Percentiles rank a stretch among this genome's conserved stretches.
Evolutionary conservation across 1,140 invertebrate genomes (phyloP).

Genomic region (Saccostrea cuccullata): DNA sequence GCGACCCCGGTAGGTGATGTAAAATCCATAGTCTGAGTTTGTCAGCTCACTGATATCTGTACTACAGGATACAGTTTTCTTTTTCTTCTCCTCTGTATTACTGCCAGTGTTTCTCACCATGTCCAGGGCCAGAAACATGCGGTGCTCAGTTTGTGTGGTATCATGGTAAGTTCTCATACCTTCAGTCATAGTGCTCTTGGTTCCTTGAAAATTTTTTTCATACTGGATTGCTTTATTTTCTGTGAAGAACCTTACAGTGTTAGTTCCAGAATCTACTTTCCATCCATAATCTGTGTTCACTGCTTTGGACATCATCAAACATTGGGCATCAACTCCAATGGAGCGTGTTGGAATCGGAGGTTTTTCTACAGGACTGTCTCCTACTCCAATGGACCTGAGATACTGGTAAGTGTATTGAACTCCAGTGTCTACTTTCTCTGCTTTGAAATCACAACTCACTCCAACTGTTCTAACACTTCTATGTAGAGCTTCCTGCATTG

Average conservation of each 20-base stretch:
- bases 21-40: slow-evolving; percentile 62
- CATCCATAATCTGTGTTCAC: slow-evolving; percentile 72
- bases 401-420: slow-evolving; percentile 58
- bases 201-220: slow-evolving; percentile 62
- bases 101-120: slow-evolving; percentile 66
- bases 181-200: slow-evolving; percentile 74
- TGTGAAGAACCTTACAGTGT: slow-evolving; percentile 65
- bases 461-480: slow-evolving; percentile 73
- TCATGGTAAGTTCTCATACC: slow-evolving; percentile 42
- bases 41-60: slow-evolving; percentile 64
- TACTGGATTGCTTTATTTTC: slow-evolving; percentile 75
- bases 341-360: slow-evolving; percentile 64
- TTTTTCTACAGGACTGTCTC: slow-evolving; percentile 69
- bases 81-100: slow-evolving; percentile 68
- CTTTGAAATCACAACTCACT: slow-evolving; percentile 68
- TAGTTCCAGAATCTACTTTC: slow-evolving; percentile 72
- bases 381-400: slow-evolving; percentile 66
- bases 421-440: slow-evolving; percentile 58
- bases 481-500: slow-evolving; percentile 71
- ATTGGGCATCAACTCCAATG: slow-evolving; percentile 70
- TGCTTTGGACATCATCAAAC: slow-evolving; percentile 63
- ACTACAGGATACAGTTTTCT: slow-evolving; percentile 63
- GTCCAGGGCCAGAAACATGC: slow-evolving; percentile 69
- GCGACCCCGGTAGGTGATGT: slow-evolving; percentile 60
- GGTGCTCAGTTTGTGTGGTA: slow-evolving; percentile 69